Evolutionary conservation across 2,113 vertebrate genomes (phyloP), one percentile per base, ranked within the genome.

Genomic region (Tragelaphus strepsiceros): DNA sequence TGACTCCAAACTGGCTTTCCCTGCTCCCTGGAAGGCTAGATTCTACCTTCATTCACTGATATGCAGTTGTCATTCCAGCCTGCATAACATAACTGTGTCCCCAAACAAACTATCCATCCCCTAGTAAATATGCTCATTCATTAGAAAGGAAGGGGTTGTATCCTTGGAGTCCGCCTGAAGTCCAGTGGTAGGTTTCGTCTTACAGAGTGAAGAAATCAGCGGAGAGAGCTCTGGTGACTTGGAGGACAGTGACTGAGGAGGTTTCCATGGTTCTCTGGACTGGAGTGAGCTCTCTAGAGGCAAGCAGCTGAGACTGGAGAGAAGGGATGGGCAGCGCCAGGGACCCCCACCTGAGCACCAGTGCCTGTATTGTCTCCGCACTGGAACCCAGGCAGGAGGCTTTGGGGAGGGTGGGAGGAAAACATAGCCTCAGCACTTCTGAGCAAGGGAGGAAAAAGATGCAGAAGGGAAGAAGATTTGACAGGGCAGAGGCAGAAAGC

Each of bases 361-460:
- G 26, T 43, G 78, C 5, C 89, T 43, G 15, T 24, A 12, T 21
- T 54, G n/a, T 95, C 39, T 94, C 16, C 24, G 83, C 26, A 30
- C 35, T 32, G 82, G 85, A 56, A 16, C n/a, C 17, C 3, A n/a
- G n/a, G 83, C 56, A 62, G 43, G 71, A 96, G 49, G 54, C 53
- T 92, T 78, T 49, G 51, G 19, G 61, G 30, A 28, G n/a, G 12
- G 10, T 3, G 3, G 7, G 51, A 90, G 84, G 78, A 91, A 93
- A 85, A 53, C 15, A 46, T 3, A 90, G 78, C 54, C 80, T 96
- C 74, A 43, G 62, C 19, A 85, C 54, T 92, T 96, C 54, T 56
- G n/a, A 88, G 87, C 2, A 14, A 97, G 46, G n/a, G 89, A 62
- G 88, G 74, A 82, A 49, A 62, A 43, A 54, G 77, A 86, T n/a